Evolutionary conservation across 2,888 invertebrate species (phyloP).

Genomic region (Clivina fossor): DNA sequence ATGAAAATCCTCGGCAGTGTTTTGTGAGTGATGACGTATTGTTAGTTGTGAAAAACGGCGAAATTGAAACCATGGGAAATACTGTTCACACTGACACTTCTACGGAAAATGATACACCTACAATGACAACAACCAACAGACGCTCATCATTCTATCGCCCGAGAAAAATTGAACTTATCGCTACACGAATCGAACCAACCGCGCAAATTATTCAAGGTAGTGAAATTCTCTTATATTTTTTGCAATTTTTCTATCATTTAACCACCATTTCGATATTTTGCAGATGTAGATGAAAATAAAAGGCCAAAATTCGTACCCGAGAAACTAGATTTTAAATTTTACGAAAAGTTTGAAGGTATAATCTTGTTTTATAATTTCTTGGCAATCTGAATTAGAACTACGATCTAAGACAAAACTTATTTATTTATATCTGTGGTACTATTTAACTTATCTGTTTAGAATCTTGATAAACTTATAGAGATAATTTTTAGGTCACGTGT

Average conservation of each 20-base stretch:
- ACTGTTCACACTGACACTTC: slow-evolving; percentile 4
- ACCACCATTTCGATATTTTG: no score
- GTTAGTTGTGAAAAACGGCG: slow-evolving; percentile 5
- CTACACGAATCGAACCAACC: slow-evolving; percentile 22
- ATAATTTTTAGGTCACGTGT: slow-evolving; percentile 75
- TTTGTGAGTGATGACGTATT: slow-evolving; percentile 25
- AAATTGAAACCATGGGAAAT: slow-evolving; percentile 9
- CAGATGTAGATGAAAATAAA: no score
- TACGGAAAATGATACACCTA: not conserved
- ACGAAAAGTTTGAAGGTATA: slow-evolving; percentile 94
- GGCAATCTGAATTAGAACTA: no score
- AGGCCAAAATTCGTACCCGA: slow-evolving; percentile 80
- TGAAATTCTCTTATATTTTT: no score
- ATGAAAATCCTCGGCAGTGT: slow-evolving; percentile 47
- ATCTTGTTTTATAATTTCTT: no score
- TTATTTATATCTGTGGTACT: no score
- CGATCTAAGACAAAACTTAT: no score
- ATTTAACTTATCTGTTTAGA: no score
- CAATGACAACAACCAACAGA: not conserved
- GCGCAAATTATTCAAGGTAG: not conserved
- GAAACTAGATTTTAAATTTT: slow-evolving; percentile 82
- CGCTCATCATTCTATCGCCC: slow-evolving; percentile 18
- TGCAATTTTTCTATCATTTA: no score
- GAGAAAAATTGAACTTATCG: slow-evolving; percentile 28
- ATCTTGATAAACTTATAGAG: no score